Evolutionary conservation across 1,140 invertebrate species (phyloP), one percentile per base, ranked within the genome.

Genomic region (Drosophila neocordata): DNA sequence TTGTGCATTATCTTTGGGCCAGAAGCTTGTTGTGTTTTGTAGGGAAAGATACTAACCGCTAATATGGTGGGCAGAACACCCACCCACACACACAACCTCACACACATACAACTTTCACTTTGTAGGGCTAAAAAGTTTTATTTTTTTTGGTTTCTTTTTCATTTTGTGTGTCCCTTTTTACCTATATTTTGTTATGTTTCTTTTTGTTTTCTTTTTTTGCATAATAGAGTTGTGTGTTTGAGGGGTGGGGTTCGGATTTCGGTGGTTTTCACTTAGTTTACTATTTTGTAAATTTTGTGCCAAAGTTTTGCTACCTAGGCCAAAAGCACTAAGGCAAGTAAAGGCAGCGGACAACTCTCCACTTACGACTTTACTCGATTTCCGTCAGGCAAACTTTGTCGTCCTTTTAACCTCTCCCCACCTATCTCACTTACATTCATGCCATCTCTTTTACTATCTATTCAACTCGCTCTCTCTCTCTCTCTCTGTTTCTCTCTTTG

Each of bases 231-330:
- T 20, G 24, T 5, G 34, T 9, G 13, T 24, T 60, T 12, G 27
- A 24, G 38, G 7, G 11, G 34, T 41, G 13, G 38, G 38, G 35
- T 31, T 12, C 31, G 68, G 38, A 38, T 58, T 37, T 65, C 62
- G 60, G 65, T 65, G 70, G 69, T 65, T 85, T 77, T 81, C 82
- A 81, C 83, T 85, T 85, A 82, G 83, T 78, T 78, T 58, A 67
- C 67, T 72, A 71, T 87, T 85, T 85, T 68, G 65, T 63, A 63
- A 48, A 85, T 81, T 77, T 34, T 61, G 60, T 37, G 56, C 65
- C 61, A 82, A 78, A 79, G 59, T 77, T 52, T 73, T 52, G 73
- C 27, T 69, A 81, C 77, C 82, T 74, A 66, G 37, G 52, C 31
- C 20, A 31, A 24, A 24, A 31, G 27, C 4, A 18, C 7, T 20